These are phyloP conservation scores for Clistopyga incitator DNA, from an alignment of 2,888 invertebrate species.

Conservation along the genomic window DNA sequence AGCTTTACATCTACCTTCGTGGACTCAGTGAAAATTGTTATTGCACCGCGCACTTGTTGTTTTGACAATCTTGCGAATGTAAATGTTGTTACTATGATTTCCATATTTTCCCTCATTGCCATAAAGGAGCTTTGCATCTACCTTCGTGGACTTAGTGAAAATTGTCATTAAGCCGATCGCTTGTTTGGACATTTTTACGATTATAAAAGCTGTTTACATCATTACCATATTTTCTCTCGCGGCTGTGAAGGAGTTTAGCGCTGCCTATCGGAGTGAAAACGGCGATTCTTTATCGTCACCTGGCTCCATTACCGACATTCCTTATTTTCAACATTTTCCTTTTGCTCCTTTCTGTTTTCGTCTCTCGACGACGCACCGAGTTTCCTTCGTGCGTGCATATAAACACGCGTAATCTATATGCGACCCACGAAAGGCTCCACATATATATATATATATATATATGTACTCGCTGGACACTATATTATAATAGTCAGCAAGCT, in stretches of 20 bases:
- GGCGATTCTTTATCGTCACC: conserved; percentile 40
- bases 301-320: conserved; percentile 27
- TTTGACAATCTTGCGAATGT: conserved; percentile 14
- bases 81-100: background rate
- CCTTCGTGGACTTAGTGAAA: conserved; percentile 52
- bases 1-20: conserved; percentile 28
- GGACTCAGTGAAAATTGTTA: conserved; percentile 56
- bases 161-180: conserved; percentile 33
- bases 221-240: background rate
- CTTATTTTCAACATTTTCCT: conserved; percentile 2
- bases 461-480: conserved; percentile 10
- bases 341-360: background rate
- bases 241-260: background rate
- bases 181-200: conserved; percentile 23
- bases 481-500: conserved; percentile 35
- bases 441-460: conserved; percentile 1
- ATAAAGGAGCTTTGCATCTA: conserved; percentile 29
- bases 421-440: conserved; percentile 3
- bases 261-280: background rate
- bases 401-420: conserved; percentile 29
- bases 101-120: background rate
- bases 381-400: conserved; percentile 18
- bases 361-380: conserved; percentile 30
- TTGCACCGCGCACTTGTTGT: conserved; percentile 1
- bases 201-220: background rate